phyloP scores from a whole-genome alignment of 1,140 invertebrate genomes.

The Dinothrombium tinctorium region DNA sequence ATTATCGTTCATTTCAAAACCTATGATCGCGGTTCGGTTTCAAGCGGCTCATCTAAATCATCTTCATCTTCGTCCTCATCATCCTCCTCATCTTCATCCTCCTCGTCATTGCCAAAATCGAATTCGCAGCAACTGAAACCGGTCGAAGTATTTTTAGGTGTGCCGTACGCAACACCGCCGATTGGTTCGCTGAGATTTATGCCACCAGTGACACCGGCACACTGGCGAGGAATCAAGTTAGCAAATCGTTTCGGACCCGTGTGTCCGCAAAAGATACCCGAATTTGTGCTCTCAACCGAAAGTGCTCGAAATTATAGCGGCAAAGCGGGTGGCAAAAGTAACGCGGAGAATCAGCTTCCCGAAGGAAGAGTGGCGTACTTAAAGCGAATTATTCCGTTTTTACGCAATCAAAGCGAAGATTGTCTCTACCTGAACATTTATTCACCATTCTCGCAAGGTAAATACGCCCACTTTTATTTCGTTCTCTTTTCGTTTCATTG shows the following conservation, averaged over 20 bases:
- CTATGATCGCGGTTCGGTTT: not conserved
- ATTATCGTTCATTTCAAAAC: conserved; percentile 44
- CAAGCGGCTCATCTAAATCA: not conserved
- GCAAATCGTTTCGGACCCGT: conserved; percentile 50
- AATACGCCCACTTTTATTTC: too few relatives aligned
- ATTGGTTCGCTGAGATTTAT: conserved; percentile 41
- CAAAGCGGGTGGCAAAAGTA: not conserved
- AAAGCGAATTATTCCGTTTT: conserved; percentile 35
- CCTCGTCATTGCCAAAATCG: conserved; percentile 35
- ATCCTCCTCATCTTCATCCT: not conserved
- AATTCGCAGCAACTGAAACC: not conserved
- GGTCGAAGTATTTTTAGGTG: conserved; percentile 24
- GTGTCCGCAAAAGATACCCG: conserved; percentile 40
- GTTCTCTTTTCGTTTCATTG: too few relatives aligned
- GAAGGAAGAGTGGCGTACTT: conserved; percentile 46
- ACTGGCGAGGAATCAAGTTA: conserved; percentile 70
- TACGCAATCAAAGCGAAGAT: conserved; percentile 67
- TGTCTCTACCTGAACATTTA: conserved; percentile 82
- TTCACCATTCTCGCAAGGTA: conserved; percentile 30
- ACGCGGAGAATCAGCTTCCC: conserved; percentile 22
- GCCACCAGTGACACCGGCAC: conserved; percentile 33
- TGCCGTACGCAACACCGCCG: conserved; percentile 59
- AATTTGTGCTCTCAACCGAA: not conserved
- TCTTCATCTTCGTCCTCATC: conserved; percentile 1
- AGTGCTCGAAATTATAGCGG: not conserved